phyloP scores from a whole-genome alignment of 1,140 invertebrate genomes.

The Cotesia typhae region DNA sequence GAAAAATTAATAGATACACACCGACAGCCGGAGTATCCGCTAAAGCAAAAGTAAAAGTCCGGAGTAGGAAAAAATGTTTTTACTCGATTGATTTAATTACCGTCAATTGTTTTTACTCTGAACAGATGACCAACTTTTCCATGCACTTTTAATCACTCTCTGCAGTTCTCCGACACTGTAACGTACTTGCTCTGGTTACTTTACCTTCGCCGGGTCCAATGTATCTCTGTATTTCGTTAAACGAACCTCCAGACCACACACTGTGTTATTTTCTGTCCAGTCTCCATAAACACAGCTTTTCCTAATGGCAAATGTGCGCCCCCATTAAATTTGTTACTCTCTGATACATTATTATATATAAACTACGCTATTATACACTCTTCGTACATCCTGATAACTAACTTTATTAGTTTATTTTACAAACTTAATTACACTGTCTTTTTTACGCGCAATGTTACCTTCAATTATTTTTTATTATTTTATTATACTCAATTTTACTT shows the following conservation, averaged over 20 bases:
- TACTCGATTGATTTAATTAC: no score
- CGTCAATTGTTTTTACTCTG: no score
- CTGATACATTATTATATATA: conserved; percentile 17
- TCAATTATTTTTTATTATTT: no score
- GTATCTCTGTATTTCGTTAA: neutral
- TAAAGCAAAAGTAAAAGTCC: no score
- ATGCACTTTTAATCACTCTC: neutral
- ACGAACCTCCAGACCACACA: conserved; percentile 14
- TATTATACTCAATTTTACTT: no score
- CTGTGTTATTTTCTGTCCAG: neutral
- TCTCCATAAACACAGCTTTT: conserved; percentile 20
- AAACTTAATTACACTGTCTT: conserved; percentile 35
- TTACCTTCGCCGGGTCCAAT: neutral
- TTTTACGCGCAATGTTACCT: no score
- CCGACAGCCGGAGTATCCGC: no score
- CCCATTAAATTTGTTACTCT: conserved; percentile 33
- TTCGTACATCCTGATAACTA: conserved; percentile 33
- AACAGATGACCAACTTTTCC: neutral
- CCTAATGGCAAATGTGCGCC: conserved; percentile 9
- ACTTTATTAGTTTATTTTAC: conserved; percentile 40
- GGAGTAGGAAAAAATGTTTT: no score
- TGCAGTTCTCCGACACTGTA: neutral
- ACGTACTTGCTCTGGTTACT: neutral
- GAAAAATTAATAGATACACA: no score
- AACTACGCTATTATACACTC: conserved; percentile 33